Conservation (phyloP, 2,797 vertebrate species). For the Eupleurogrammus muticus region DNA sequence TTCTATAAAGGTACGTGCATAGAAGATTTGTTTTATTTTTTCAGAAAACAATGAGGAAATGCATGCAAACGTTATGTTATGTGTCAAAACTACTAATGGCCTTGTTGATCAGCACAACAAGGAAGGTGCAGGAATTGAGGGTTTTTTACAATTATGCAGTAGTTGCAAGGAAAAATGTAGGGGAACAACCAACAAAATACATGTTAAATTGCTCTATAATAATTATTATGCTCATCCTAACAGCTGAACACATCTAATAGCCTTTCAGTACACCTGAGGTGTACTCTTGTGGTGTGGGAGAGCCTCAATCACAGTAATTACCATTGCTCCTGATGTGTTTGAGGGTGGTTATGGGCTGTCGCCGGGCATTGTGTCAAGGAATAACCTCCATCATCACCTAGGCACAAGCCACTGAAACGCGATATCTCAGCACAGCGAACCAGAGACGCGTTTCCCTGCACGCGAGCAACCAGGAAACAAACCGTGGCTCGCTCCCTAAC, state of each 20-base stretch:
- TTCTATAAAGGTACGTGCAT: no score
- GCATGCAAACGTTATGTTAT: constrained; percentile 16
- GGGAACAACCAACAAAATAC: constrained; percentile 1
- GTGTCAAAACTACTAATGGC: neutral
- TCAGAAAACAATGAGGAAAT: constrained; percentile 5
- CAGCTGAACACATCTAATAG: constrained; percentile 13
- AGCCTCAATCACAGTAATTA: constrained; percentile 53
- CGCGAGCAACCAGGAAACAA: neutral
- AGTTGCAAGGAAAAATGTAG: constrained; percentile 1
- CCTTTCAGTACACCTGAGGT: constrained; percentile 32
- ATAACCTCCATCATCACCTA: constrained; percentile 30
- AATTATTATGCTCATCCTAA: constrained; percentile 1
- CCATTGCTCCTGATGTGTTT: constrained; percentile 28
- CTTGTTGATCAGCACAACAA: constrained; percentile 3
- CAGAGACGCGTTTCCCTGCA: neutral
- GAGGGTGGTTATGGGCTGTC: constrained; percentile 40
- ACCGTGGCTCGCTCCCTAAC: neutral
- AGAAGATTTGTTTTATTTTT: no score
- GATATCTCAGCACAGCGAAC: neutral
- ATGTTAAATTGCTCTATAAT: constrained; percentile 1
- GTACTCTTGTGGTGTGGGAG: constrained; percentile 26
- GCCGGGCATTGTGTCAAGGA: constrained; percentile 34
- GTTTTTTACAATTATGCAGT: neutral
- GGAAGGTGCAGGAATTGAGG: constrained; percentile 9
- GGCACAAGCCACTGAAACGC: constrained; percentile 28